Percentiles rank a stretch among this genome's conserved stretches.
Evolutionary conservation across 2,888 invertebrate species (phyloP).

Genomic region (Mesoligia furuncula): DNA sequence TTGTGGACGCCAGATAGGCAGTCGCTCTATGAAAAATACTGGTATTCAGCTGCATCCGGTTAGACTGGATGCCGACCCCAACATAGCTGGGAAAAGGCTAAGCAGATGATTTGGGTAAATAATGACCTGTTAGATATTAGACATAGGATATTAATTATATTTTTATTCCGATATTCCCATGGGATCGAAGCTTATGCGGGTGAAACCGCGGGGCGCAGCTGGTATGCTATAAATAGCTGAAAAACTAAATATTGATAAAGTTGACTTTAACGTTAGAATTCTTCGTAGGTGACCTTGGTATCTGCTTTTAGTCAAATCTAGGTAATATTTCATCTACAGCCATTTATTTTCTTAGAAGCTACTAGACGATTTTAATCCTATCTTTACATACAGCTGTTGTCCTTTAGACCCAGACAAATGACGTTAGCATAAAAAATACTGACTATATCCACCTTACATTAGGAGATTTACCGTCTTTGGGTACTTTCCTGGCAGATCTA

Average conservation of each 20-base stretch:
- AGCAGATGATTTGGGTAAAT: too few relatives aligned
- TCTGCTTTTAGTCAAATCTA: conserved; percentile 1
- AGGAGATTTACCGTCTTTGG: neutral
- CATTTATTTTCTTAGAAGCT: neutral
- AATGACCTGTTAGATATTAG: too few relatives aligned
- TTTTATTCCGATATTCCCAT: too few relatives aligned
- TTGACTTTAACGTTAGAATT: neutral
- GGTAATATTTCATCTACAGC: neutral
- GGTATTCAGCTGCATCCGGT: too few relatives aligned
- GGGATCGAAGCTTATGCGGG: too few relatives aligned
- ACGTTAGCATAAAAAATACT: conserved; percentile 5
- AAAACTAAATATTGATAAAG: neutral
- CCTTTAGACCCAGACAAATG: neutral
- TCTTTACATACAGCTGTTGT: neutral
- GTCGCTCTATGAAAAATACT: too few relatives aligned
- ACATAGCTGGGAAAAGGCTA: too few relatives aligned
- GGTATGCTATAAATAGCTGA: neutral
- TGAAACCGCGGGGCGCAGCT: too few relatives aligned
- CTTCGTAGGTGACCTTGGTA: neutral
- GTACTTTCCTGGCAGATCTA: conserved; percentile 33
- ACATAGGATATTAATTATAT: too few relatives aligned
- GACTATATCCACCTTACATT: conserved; percentile 3
- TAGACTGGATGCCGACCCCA: too few relatives aligned
- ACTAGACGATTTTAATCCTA: neutral
- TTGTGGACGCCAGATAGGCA: too few relatives aligned